Percentiles rank a stretch among this genome's conserved stretches.
These are phyloP conservation scores for Leucopternis melanops DNA, from an alignment of 2,113 vertebrate species.

Conservation along the genomic window DNA sequence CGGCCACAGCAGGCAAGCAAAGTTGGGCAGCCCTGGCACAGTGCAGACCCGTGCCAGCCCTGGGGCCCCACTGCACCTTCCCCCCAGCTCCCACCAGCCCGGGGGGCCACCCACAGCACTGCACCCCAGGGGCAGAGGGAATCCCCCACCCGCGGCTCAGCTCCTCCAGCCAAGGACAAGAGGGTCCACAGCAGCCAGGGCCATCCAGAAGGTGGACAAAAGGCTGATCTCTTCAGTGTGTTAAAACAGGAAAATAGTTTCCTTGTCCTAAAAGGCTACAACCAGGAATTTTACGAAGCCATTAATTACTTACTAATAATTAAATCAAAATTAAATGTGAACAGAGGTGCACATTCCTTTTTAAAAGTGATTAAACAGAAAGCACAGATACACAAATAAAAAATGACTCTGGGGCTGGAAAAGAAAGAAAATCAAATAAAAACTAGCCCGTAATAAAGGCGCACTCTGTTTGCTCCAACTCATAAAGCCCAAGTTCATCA, in stretches of 20 bases:
- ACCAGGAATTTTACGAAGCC: slow-evolving; percentile 54
- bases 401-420: slow-evolving; percentile 50
- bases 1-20: fast-evolving
- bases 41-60: not conserved
- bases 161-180: not conserved
- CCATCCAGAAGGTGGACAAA: not conserved
- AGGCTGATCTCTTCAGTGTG: not conserved
- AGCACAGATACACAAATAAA: slow-evolving; percentile 69
- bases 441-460: slow-evolving; percentile 55
- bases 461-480: slow-evolving; percentile 53
- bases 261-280: slow-evolving; percentile 40
- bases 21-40: not conserved
- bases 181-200: not conserved
- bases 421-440: slow-evolving; percentile 71
- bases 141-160: not conserved
- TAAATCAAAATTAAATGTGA: slow-evolving; percentile 77
- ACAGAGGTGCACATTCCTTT: slow-evolving; percentile 72
- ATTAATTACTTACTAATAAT: slow-evolving; percentile 76
- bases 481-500: slow-evolving; percentile 76
- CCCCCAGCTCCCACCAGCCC: not conserved
- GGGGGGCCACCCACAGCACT: fast-evolving
- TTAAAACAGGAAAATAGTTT: not conserved
- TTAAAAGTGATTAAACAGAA: slow-evolving; percentile 75
- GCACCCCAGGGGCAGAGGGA: not conserved
- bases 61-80: fast-evolving